Evolutionary conservation across 92 coral and sea anemone species (phyloP), one percentile per base, ranked within the genome.

Genomic region (Paragorgia papillata): DNA sequence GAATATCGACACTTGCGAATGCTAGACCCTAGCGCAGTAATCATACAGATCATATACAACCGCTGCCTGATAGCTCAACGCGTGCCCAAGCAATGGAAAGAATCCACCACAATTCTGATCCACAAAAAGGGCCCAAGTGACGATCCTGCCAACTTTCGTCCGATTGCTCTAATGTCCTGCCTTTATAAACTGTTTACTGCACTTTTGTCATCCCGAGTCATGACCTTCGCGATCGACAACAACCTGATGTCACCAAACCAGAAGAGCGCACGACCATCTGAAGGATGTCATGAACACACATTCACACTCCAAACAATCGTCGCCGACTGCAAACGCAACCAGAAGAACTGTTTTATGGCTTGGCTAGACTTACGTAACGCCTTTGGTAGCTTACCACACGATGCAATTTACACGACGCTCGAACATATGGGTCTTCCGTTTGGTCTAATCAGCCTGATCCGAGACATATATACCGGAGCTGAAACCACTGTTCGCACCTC

Each of bases 351-450:
- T 25, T 73, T 33, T 43, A 33, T 55, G 0, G 79, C 66, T 27
- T 73, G 66, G 64, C 79, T 73, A 7, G 64, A 73, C 49, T 37
- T 73, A 8, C 25, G 51, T 7, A 73, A 73, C 34, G 66, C 66
- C 18, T 73, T 73, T 53, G 79, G 79, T 30, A 53, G 64, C 21
- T 40, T 73, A 4, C 62, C 79, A 20, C 79, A 73, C 43, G 35
- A 37, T 10, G 59, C 64, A 17, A 22, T 37, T 22, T 73, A 59
- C 33, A 2, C 2, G 2, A 57, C 63, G 37, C 48, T 53, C 0
- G 37, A n/a, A n/a, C n/a, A n/a, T n/a, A n/a, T n/a, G n/a, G n/a
- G n/a, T n/a, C n/a, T n/a, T n/a, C 66, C 79, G 0, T 1, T 7
- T 5, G 25, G 29, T 13, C 4, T 73, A 1, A 55, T 32, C 17